Percentiles rank a stretch among this genome's conserved stretches.
phyloP scores from a whole-genome alignment of 2,113 vertebrate genomes.

The western clawed frog (Xenopus tropicalis) region DNA sequence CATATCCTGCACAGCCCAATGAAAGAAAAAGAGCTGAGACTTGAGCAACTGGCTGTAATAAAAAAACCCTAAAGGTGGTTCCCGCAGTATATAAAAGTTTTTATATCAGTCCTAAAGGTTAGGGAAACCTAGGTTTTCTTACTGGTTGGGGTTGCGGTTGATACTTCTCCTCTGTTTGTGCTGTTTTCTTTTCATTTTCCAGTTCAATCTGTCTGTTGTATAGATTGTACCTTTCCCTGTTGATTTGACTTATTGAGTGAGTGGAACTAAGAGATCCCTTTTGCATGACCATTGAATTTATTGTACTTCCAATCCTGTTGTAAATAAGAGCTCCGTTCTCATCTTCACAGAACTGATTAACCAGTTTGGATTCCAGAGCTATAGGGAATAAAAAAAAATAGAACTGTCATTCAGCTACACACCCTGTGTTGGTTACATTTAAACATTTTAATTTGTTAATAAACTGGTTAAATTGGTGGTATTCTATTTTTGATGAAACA shows the following conservation, averaged over 20 bases:
- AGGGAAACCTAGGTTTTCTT: conserved; percentile 25
- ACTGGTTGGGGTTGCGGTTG: conserved; percentile 45
- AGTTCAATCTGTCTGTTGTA: conserved; percentile 1
- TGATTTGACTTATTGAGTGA: conserved; percentile 44
- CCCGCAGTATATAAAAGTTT: too few species aligned
- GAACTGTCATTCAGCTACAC: too few species aligned
- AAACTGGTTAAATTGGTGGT: too few species aligned
- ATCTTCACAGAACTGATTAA: conserved; percentile 87
- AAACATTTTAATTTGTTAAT: too few species aligned
- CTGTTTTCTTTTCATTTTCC: background rate
- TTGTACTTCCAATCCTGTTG: conserved; percentile 67
- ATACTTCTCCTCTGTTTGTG: background rate
- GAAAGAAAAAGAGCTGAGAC: too few species aligned
- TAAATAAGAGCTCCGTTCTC: conserved; percentile 78
- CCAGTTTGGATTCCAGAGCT: conserved; percentile 85
- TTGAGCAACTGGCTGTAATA: too few species aligned
- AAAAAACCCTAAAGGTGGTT: too few species aligned
- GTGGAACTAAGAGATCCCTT: conserved; percentile 47
- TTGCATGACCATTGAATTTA: conserved; percentile 52
- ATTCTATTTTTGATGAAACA: too few species aligned
- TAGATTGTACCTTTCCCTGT: background rate
- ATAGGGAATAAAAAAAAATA: conserved; percentile 6
- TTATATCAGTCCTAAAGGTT: too few species aligned
- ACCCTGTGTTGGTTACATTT: too few species aligned
- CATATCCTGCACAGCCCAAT: too few species aligned